phyloP scores from a whole-genome alignment of 1,140 invertebrate species.

The Tribolium castaneum region DNA sequence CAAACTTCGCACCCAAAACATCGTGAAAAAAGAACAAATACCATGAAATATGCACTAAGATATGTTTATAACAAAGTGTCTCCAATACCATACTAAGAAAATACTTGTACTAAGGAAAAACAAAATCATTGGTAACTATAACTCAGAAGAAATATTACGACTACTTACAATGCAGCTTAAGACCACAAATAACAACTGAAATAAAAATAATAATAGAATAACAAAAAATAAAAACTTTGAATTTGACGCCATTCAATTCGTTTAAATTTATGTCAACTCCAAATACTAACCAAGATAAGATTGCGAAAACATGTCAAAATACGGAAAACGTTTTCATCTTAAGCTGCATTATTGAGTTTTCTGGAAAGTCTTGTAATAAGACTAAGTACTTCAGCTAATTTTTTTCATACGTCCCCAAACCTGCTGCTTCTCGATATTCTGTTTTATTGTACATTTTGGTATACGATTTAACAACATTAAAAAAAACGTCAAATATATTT shows the following conservation, averaged over 20 bases:
- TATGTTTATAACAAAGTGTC: constrained; percentile 39
- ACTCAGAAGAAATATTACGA: neutral
- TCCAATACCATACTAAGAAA: neutral
- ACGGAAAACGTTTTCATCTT: too few relatives aligned
- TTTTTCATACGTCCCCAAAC: neutral
- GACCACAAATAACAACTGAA: neutral
- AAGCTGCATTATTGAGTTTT: neutral
- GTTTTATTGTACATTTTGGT: neutral
- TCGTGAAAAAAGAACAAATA: constrained; percentile 33
- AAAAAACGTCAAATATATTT: neutral
- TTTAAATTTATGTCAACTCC: too few relatives aligned
- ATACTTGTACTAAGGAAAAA: neutral
- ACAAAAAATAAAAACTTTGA: too few relatives aligned
- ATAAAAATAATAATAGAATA: neutral
- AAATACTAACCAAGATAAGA: too few relatives aligned
- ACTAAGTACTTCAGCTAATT: neutral
- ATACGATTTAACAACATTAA: neutral
- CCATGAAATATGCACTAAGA: constrained; percentile 29
- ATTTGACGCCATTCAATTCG: too few relatives aligned
- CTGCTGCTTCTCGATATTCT: neutral
- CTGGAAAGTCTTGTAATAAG: neutral
- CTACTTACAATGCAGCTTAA: neutral
- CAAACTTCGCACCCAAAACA: constrained; percentile 17
- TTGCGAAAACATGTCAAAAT: too few relatives aligned
- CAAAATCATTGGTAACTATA: neutral